phyloP scores from a whole-genome alignment of 2,888 invertebrate genomes.

The Eristalis tenax region DNA sequence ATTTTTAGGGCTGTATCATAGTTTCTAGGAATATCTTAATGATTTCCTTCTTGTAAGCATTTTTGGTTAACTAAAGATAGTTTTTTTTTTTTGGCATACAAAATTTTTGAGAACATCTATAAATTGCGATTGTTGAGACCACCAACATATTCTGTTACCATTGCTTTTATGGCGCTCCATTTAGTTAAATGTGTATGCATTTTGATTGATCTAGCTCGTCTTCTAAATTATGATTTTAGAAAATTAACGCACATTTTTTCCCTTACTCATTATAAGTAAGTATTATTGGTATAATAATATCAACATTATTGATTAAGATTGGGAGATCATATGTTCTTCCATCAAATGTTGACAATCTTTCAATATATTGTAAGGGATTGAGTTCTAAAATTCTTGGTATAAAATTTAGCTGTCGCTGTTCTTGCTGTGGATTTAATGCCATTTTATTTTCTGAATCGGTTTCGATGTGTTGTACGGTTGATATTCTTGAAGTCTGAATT shows the following conservation, averaged over 20 bases:
- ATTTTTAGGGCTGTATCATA: too few relatives aligned
- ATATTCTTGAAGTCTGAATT: neutral
- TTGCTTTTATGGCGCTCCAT: slow-evolving; percentile 21
- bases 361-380: neutral
- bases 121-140: too few relatives aligned
- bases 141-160: slow-evolving; percentile 24
- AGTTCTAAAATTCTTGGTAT: neutral
- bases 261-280: too few relatives aligned
- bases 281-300: too few relatives aligned
- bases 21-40: too few relatives aligned
- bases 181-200: slow-evolving; percentile 20
- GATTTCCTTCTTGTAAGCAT: too few relatives aligned
- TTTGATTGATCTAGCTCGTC: slow-evolving; percentile 2
- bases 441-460: neutral
- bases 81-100: slow-evolving; percentile 18
- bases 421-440: neutral
- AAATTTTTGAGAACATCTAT: neutral
- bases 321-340: too few relatives aligned
- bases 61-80: slow-evolving; percentile 23
- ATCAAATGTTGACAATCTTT: too few relatives aligned
- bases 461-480: neutral
- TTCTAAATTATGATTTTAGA: neutral
- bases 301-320: too few relatives aligned
- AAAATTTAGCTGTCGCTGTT: neutral
- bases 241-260: too few relatives aligned